A percentile compares a stretch with the other conserved stretches of the same genome.
phyloP scores from a whole-genome alignment of 2,797 vertebrate species.

The Carduelis carduelis region DNA sequence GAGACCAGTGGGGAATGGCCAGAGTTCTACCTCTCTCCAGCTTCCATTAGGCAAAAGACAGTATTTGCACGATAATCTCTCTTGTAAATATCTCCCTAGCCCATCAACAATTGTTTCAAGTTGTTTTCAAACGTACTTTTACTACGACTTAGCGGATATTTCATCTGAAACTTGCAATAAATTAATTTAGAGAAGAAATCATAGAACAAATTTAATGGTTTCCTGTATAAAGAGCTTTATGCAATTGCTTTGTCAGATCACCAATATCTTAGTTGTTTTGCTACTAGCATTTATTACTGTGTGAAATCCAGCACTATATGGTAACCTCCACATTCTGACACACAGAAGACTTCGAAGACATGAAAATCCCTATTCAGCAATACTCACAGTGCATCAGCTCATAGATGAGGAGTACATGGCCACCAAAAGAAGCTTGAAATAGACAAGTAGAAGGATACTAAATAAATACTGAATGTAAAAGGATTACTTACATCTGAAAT shows the following conservation, averaged over 20 bases:
- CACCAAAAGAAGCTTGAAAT: not conserved
- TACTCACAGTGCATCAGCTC: not conserved
- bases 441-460: not conserved
- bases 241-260: not conserved
- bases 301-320: not conserved
- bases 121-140: not conserved
- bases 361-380: not conserved
- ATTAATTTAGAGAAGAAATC: not conserved
- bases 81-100: not conserved
- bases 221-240: not conserved
- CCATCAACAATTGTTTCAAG: not conserved
- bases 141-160: not conserved
- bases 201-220: not conserved
- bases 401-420: not conserved
- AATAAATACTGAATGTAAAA: not conserved
- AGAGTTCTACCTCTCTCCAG: not conserved
- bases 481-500: not conserved
- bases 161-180: not conserved
- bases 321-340: not conserved
- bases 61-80: not conserved
- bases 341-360: not conserved
- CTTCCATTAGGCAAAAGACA: not conserved
- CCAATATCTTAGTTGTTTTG: not conserved
- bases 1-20: not conserved
- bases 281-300: not conserved